These are phyloP conservation scores for Colossoma macropomum DNA, from an alignment of 2,113 vertebrate genomes.

Conservation along the genomic window DNA sequence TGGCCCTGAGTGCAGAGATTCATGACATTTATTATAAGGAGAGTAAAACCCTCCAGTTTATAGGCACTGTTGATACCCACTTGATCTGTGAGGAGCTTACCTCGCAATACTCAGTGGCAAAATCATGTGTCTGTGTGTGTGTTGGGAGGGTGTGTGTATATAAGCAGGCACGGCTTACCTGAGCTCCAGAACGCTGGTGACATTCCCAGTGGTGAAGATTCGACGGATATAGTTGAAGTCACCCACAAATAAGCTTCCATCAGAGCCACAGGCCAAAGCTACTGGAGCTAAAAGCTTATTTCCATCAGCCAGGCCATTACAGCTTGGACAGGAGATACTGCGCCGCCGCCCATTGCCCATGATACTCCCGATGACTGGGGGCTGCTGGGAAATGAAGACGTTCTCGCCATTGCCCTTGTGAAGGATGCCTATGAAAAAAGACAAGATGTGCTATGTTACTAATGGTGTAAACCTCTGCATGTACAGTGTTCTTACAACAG, in stretches of 20 bases:
- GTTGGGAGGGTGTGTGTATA: neutral
- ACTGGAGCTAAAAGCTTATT: slow-evolving; percentile 97
- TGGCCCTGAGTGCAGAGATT: too few species aligned
- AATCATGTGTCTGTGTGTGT: slow-evolving; percentile 7
- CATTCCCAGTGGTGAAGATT: slow-evolving; percentile 96
- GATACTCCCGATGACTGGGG: slow-evolving; percentile 93
- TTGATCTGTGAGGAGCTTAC: slow-evolving; percentile 37
- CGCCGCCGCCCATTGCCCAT: slow-evolving; percentile 96
- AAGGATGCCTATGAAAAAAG: slow-evolving; percentile 85
- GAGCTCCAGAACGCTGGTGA: slow-evolving; percentile 95
- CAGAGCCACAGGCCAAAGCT: slow-evolving; percentile 90
- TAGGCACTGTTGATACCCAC: neutral
- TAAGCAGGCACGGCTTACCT: slow-evolving; percentile 78
- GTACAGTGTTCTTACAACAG: neutral
- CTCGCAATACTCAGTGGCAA: neutral
- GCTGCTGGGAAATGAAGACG: slow-evolving; percentile 98
- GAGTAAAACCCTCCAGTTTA: neutral
- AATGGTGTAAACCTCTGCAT: neutral
- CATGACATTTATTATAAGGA: too few species aligned
- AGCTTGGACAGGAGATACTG: slow-evolving; percentile 98
- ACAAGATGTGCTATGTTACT: neutral
- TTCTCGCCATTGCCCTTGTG: slow-evolving; percentile 98
- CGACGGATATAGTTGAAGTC: slow-evolving; percentile 98
- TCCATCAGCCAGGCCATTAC: slow-evolving; percentile 95
- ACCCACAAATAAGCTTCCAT: slow-evolving; percentile 96